These are phyloP conservation scores for Rhadina sibilatrix DNA, from an alignment of 2,113 vertebrate genomes.

Conservation along the genomic window DNA sequence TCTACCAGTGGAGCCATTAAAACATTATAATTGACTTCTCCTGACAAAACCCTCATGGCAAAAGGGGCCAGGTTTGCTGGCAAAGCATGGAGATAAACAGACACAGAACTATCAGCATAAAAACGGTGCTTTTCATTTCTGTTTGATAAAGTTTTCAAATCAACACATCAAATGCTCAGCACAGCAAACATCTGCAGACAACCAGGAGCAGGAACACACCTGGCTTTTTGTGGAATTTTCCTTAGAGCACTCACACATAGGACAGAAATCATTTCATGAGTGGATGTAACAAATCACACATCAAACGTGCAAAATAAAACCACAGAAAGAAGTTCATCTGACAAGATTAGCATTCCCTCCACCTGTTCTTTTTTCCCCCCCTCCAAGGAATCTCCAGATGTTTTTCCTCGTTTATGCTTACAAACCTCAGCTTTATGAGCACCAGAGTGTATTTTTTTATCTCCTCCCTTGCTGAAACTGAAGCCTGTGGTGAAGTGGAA, in stretches of 20 bases:
- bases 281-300: neutral
- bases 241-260: neutral
- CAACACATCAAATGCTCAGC: neutral
- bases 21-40: neutral
- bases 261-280: neutral
- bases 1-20: neutral
- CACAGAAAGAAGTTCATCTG: neutral
- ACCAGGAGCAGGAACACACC: neutral
- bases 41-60: neutral
- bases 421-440: neutral
- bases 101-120: neutral
- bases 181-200: neutral
- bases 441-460: neutral
- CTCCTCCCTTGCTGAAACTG: neutral
- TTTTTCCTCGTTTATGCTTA: neutral
- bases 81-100: neutral
- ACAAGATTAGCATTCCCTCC: neutral
- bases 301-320: neutral
- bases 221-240: neutral
- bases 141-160: neutral
- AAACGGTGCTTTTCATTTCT: neutral
- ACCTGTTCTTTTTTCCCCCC: neutral
- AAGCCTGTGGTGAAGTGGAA: neutral
- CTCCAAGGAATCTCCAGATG: fast-evolving
- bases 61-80: neutral